Base-by-base conservation (phyloP, 2,113 vertebrate genomes). In the Anarhynchus alexandrinus region DNA sequence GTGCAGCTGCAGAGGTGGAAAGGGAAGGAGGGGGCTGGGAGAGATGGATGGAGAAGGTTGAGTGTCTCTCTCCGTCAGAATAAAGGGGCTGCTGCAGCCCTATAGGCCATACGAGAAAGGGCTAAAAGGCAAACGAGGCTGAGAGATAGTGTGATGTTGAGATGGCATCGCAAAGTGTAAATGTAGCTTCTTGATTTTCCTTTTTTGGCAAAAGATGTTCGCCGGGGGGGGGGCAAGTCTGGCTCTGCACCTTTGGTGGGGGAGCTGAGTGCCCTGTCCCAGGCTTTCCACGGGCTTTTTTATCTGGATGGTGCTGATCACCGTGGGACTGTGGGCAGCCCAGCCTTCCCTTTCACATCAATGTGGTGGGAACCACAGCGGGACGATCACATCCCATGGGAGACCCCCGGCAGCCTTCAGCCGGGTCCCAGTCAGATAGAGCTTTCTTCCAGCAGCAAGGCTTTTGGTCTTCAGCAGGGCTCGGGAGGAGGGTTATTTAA, bases 401-500 rank as follows among this genome's bases (percentile, higher is more conserved):
- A 80, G 54, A 79, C 36, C 62, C 32, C 26, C 2, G 0, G 26
- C 73, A 90, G 36, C 49, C 45, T 66, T 86, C 59, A 66, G 20
- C 27, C 0, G 0, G 10, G 23, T 74, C 57, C 16, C 58, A 42
- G 57, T 15, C 36, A 90, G 27, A 15, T 14, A 36, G 55, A 22
- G 66, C 42, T 88, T 73, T 52, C n/a, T 90, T 91, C n/a, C 43
- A 73, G 17, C 13, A 1, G 72, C 73, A 87, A 14, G 12, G 8
- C 12, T 85, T 84, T 55, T 86, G 82, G 81, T 91, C 52, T 84
- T 93, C 23, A 71, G 79, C 73, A 74, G 79, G 23, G 40, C 71
- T 82, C 1, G 5, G 72, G 59, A 91, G 73, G 9, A 94, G 26
- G 52, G 90, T 93, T 97, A 97, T 97, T 97, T 97, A 97, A 96